phyloP scores from a whole-genome alignment of 92 coral and sea anemone genomes.

The Parazoanthus atlanticus region DNA sequence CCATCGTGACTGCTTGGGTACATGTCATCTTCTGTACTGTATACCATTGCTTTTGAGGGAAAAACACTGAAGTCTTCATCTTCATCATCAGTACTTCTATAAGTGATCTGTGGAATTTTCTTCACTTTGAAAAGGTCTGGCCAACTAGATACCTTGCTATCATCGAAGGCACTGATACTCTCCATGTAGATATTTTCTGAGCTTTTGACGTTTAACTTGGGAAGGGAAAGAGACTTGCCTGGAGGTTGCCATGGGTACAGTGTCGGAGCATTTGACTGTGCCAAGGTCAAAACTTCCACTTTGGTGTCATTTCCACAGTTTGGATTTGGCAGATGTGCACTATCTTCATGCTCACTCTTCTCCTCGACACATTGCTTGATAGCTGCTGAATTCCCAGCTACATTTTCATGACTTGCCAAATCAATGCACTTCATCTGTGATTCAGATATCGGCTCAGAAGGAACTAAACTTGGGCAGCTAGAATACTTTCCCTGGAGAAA shows the following conservation, averaged over 20 bases:
- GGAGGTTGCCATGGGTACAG: not conserved
- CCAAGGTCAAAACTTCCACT: not conserved
- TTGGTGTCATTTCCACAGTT: not conserved
- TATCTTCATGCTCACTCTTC: not conserved
- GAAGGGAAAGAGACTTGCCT: constrained; percentile 27
- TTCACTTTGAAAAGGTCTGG: constrained; percentile 34
- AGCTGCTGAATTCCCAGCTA: not conserved
- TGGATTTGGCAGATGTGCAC: not conserved
- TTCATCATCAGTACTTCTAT: constrained; percentile 40
- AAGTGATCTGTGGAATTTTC: constrained; percentile 29
- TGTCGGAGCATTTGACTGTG: not conserved
- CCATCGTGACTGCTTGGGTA: not conserved
- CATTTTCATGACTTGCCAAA: constrained; percentile 59
- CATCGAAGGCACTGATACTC: constrained; percentile 30
- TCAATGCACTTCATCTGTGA: constrained; percentile 67
- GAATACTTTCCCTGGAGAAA: constrained; percentile 75
- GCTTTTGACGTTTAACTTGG: constrained; percentile 28
- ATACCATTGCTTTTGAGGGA: constrained; percentile 21
- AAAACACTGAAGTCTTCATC: constrained; percentile 33
- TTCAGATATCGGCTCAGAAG: constrained; percentile 55
- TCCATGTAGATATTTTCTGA: constrained; percentile 9
- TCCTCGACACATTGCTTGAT: constrained; percentile 18
- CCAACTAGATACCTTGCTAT: constrained; percentile 43
- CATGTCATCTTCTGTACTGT: constrained; percentile 40
- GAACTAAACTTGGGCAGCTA: constrained; percentile 75